phyloP scores from a whole-genome alignment of 1,140 invertebrate species.

The Drosophila novamexicana region DNA sequence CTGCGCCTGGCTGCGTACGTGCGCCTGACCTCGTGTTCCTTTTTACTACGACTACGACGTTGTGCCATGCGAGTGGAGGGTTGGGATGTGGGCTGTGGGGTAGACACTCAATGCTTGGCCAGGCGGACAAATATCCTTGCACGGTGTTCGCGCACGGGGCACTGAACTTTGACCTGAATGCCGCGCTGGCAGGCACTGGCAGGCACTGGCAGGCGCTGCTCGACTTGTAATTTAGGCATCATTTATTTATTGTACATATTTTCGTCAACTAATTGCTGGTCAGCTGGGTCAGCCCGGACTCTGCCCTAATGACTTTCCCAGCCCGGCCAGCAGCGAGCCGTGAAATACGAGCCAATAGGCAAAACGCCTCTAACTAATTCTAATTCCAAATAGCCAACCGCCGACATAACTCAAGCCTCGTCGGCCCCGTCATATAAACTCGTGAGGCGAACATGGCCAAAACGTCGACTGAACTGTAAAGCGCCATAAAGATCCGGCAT shows the following conservation, averaged over 20 bases:
- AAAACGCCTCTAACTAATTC: constrained; percentile 6
- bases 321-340: not conserved
- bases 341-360: constrained; percentile 23
- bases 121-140: constrained; percentile 65
- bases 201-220: constrained; percentile 46
- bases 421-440: constrained; percentile 38
- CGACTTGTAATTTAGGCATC: constrained; percentile 64
- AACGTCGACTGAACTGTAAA: constrained; percentile 64
- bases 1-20: constrained; percentile 57
- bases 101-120: constrained; percentile 9
- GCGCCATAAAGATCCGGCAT: constrained; percentile 71
- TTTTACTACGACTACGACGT: constrained; percentile 33
- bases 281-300: not conserved
- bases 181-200: constrained; percentile 29
- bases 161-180: constrained; percentile 75
- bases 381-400: constrained; percentile 11
- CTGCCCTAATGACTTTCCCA: constrained; percentile 19
- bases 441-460: constrained; percentile 54
- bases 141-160: constrained; percentile 28
- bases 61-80: not conserved
- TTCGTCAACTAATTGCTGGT: constrained; percentile 46
- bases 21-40: constrained; percentile 66
- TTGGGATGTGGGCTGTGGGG: not conserved
- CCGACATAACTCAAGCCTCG: constrained; percentile 17
- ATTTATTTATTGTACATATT: constrained; percentile 70